phyloP scores from a whole-genome alignment of 2,888 invertebrate species.

The Melolontha melolontha region DNA sequence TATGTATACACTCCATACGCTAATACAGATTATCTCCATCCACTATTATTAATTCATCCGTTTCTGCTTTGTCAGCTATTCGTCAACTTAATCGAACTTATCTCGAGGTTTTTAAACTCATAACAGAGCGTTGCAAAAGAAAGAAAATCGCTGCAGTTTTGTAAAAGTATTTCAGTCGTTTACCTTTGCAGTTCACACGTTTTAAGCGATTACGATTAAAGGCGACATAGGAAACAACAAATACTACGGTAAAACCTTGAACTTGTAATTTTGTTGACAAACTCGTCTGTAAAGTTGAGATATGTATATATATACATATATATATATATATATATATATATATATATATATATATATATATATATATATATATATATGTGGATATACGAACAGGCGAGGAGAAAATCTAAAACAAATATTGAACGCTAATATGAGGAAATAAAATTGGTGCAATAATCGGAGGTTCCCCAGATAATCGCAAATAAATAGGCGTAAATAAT shows the following conservation, averaged over 20 bases:
- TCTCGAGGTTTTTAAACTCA: slow-evolving; percentile 38
- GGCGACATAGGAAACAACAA: slow-evolving; percentile 29
- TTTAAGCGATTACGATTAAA: slow-evolving; percentile 36
- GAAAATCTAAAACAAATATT: slow-evolving; percentile 24
- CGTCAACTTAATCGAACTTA: slow-evolving; percentile 27
- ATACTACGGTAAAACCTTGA: slow-evolving; percentile 35
- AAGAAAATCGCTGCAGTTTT: slow-evolving; percentile 37
- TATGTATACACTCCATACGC: slow-evolving; percentile 8
- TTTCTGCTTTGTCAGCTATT: slow-evolving; percentile 15
- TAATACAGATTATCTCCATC: slow-evolving; percentile 13
- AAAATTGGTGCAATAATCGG: slow-evolving; percentile 21
- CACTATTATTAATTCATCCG: slow-evolving; percentile 23
- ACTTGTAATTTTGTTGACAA: slow-evolving; percentile 40
- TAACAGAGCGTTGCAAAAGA: slow-evolving; percentile 24
- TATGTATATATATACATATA: slow-evolving; percentile 4
- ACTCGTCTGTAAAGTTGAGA: slow-evolving; percentile 31
- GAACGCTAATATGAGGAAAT: slow-evolving; percentile 9
- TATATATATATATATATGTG: not conserved
- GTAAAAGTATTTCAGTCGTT: slow-evolving; percentile 37
- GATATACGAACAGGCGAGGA: not conserved
- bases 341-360: slow-evolving; percentile 3
- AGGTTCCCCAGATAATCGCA: slow-evolving; percentile 21
- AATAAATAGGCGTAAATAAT: not conserved
- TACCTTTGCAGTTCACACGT: slow-evolving; percentile 38
- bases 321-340: not conserved